Base-by-base conservation (phyloP, 2,888 invertebrate genomes). In the Scaptomyza reducta region DNA sequence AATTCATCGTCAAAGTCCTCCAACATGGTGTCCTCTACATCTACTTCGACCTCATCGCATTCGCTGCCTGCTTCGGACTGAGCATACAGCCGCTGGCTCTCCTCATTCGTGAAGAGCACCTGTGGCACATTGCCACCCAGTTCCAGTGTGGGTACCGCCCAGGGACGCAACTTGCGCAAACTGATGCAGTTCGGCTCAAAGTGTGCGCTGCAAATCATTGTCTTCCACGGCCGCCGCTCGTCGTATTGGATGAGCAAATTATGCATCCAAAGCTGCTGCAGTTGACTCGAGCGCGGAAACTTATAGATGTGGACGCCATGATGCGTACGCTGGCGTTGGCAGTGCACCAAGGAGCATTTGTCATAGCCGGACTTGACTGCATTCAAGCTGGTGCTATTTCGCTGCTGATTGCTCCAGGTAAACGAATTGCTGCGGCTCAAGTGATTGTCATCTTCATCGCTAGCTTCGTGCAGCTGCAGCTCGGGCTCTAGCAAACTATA, bases 131-230 rank as follows among this genome's bases (percentile, higher is more conserved):
- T 85, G 7, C 65, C 50, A 2, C 90, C 90, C 27, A 90, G 66
- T 18, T 88, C 77, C 6, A 90, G 60, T 0, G 90, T 90, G 5
- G 90, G 90, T 51, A 90, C 78, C 2, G 90, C 87, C 90, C 90
- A 90, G 18, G 82, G 79, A 3, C 84, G 79, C 13, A 90, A 72
- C 49, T 87, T 85, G 11, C 88, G 66, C 13, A 76, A 57, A 22
- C 71, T 60, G 5, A 85, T 75, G 49, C 89, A 86, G 4, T 53
- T 51, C 5, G 74, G 51, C 33, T 87, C 89, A 27, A 86, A 86
- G 33, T 86, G 86, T 1, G 51, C 88, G 56, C 88, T 84, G 40
- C 86, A 86, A 16, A 86, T 87, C 68, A 86, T 77, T 3, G 75
- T 87, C 46, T 88, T 88, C 79, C 89, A 88, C 14, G 89, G 87